These are phyloP conservation scores for Aplysina aerophoba DNA, from an alignment of 37 sponge, comb jelly and placozoan species.

Conservation along the genomic window DNA sequence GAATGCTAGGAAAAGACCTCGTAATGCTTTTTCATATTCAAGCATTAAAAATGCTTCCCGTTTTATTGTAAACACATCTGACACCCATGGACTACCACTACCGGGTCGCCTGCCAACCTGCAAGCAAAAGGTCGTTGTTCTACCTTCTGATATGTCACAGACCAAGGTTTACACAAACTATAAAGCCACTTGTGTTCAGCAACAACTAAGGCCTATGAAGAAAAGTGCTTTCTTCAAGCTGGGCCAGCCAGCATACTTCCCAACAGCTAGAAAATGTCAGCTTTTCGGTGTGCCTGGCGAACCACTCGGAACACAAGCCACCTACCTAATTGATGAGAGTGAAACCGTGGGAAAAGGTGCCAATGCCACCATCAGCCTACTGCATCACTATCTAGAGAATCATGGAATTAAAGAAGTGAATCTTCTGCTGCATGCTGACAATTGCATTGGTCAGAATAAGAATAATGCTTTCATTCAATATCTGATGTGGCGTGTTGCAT, in stretches of 20 bases:
- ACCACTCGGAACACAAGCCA: background rate
- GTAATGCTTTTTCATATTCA: conserved; percentile 24
- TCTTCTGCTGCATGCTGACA: conserved; percentile 11
- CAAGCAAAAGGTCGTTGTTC: background rate
- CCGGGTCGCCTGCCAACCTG: conserved; percentile 11
- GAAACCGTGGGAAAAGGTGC: conserved; percentile 37
- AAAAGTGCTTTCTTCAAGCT: background rate
- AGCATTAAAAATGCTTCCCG: conserved; percentile 13
- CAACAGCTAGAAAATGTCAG: conserved; percentile 37
- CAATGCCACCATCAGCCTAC: conserved; percentile 34
- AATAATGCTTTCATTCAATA: conserved; percentile 36
- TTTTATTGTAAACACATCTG: conserved; percentile 23
- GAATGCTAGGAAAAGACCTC: background rate
- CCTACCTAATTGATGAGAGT: conserved; percentile 51
- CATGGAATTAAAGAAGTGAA: conserved; percentile 11
- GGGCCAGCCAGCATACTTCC: conserved; percentile 31
- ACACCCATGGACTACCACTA: conserved; percentile 34
- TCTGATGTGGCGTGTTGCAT: conserved; percentile 25
- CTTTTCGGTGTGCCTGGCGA: conserved; percentile 23
- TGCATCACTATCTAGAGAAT: conserved; percentile 30
- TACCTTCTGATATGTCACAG: conserved; percentile 16
- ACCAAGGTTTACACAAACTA: conserved; percentile 5
- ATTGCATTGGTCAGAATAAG: conserved; percentile 43
- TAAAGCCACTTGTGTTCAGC: background rate
- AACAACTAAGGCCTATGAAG: background rate